phyloP scores from a whole-genome alignment of 2,888 invertebrate genomes.

The Adineta ricciae region DNA sequence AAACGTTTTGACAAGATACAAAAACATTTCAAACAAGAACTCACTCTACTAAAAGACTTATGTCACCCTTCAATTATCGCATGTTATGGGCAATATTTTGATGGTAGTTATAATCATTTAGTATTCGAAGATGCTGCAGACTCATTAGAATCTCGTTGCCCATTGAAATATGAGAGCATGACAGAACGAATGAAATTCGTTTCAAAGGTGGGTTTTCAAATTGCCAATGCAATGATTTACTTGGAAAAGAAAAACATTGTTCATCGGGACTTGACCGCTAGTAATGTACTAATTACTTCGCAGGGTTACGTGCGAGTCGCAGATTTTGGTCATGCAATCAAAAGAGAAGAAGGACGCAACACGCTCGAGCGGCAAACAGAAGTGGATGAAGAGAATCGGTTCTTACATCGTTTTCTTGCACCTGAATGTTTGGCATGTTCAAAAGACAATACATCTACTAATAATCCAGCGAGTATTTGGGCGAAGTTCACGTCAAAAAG shows the following conservation, averaged over 20 bases:
- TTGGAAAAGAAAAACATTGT: background rate
- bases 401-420: background rate
- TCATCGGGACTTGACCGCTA: background rate
- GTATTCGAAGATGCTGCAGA: background rate
- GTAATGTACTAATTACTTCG: background rate
- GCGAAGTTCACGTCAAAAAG: background rate
- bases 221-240: background rate
- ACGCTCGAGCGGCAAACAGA: background rate
- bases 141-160: background rate
- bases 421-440: background rate
- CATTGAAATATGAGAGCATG: background rate
- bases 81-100: background rate
- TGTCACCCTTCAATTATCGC: background rate
- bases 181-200: background rate
- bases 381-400: background rate
- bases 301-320: background rate
- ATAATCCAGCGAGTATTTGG: background rate
- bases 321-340: conserved; percentile 6
- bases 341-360: background rate
- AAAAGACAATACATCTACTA: too few species aligned
- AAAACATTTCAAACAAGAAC: background rate
- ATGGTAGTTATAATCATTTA: background rate
- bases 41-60: background rate
- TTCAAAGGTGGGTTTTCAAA: background rate
- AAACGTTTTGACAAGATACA: background rate